Evolutionary conservation across 2,797 vertebrate genomes (phyloP).

Genomic region (Onychomys leucogaster): DNA sequence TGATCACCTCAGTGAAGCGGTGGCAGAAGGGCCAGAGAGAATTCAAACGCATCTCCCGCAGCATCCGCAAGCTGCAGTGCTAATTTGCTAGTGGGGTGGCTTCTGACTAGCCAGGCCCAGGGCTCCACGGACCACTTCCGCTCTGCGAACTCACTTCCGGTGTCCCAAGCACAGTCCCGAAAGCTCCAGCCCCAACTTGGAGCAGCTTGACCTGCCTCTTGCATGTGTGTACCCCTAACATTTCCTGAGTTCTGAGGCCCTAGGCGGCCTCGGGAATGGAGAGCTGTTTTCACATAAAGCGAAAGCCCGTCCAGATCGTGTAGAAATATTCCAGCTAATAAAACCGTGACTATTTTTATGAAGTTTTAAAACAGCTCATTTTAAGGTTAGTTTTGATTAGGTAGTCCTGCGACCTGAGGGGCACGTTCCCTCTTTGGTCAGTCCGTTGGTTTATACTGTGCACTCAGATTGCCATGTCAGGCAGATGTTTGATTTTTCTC

Average conservation of each 20-base stretch:
- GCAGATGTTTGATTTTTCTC: constrained; percentile 78
- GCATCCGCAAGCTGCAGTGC: constrained; percentile 98
- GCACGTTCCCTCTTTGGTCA: constrained; percentile 57
- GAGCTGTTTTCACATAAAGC: constrained; percentile 38
- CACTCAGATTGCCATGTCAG: not conserved
- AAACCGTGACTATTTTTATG: constrained; percentile 82
- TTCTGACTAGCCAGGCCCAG: not conserved
- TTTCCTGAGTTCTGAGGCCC: constrained; percentile 73
- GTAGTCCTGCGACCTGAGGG: constrained; percentile 77
- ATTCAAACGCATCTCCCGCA: constrained; percentile 97
- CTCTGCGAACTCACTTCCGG: not conserved
- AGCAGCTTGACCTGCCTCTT: constrained; percentile 76
- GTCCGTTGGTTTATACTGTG: constrained; percentile 66
- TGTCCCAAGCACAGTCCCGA: constrained; percentile 23
- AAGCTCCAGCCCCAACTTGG: not conserved
- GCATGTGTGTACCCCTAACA: constrained; percentile 80
- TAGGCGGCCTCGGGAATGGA: constrained; percentile 61
- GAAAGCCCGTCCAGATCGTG: constrained; percentile 69
- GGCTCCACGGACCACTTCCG: not conserved
- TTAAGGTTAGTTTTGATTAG: constrained; percentile 79
- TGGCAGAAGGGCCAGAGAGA: constrained; percentile 98
- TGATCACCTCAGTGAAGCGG: constrained; percentile 98
- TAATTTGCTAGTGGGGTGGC: constrained; percentile 81
- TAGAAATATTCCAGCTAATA: constrained; percentile 86
- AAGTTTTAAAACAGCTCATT: constrained; percentile 83